Evolutionary conservation across 2,888 invertebrate species (phyloP), one percentile per base, ranked within the genome.

Genomic region (Coenonympha arcania): DNA sequence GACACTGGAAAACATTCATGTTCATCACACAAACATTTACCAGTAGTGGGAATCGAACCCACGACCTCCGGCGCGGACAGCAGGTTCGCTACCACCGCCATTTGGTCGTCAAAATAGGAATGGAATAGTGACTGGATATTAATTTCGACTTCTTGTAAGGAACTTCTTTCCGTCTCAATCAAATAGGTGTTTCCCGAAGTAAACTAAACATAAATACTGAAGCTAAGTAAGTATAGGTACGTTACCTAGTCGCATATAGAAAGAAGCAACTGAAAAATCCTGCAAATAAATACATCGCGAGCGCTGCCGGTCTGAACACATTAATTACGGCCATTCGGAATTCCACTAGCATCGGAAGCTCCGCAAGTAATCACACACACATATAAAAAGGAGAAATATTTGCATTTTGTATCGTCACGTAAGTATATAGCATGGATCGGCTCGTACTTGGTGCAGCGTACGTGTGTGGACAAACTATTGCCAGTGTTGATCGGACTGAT

Each of bases 261-360:
- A 33, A 33, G 24, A 24, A 34, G 33, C 15, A 22, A 34, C 44
- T 44, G 34, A 33, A 34, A 44, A 44, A 34, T 44, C 44, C 34
- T 24, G 22, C 33, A 44, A 43, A 43, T 43, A 43, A 44, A 44
- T 44, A 44, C 34, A 34, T 44, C 43, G 43, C 44, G 28, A 47
- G 36, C 31, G 48, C 44, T 39, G 50, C 71, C 73, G 33, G 43
- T 76, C 66, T 73, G 75, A 78, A 76, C 71, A 70, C 77, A 81
- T 81, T 82, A 82, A 82, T 82, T 79, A 78, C 76, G 72, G 62
- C 69, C 68, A 76, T 81, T 80, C 77, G 72, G 74, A 75, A 77
- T 79, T 79, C 77, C 65, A 59, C 66, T 70, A 74, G 75, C 76
- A 79, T 79, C 75, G 77, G 71, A 73, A 71, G 65, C 73, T 62